Percentiles rank a stretch among this genome's conserved stretches.
These are phyloP conservation scores for Achlya flavicornis DNA, from an alignment of 2,888 invertebrate species.

Conservation along the genomic window DNA sequence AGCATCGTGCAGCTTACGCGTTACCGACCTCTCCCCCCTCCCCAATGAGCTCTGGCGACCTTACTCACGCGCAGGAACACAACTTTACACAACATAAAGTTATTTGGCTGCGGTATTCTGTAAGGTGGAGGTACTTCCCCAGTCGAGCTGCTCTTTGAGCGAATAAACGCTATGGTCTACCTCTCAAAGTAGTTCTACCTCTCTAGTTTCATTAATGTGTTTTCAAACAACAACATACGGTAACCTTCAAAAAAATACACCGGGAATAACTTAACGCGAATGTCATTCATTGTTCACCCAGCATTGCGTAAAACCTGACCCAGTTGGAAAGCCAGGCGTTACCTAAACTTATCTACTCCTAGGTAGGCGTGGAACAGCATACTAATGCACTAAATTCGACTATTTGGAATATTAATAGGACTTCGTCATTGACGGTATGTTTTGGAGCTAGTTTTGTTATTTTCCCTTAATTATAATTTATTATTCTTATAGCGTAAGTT, in stretches of 20 bases:
- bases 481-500: not conserved
- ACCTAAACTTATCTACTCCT: not conserved
- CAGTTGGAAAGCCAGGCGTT: constrained; percentile 2
- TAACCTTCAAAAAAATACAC: constrained; percentile 6
- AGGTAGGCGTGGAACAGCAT: constrained; percentile 5
- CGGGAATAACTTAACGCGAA: constrained; percentile 1
- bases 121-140: no score
- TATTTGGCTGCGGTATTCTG: no score
- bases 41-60: no score
- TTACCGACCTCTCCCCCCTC: no score
- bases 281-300: not conserved
- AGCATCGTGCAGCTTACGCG: no score
- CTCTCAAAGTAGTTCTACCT: no score
- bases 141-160: no score
- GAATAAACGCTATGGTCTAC: no score
- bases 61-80: no score
- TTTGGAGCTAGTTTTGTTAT: not conserved
- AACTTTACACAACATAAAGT: no score
- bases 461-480: not conserved
- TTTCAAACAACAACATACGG: no score
- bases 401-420: constrained; percentile 5
- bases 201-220: no score
- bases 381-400: constrained; percentile 6
- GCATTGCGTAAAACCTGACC: constrained; percentile 10
- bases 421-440: constrained; percentile 1